Conservation (phyloP, 2,797 vertebrate genomes). For the Malurus splendens region DNA sequence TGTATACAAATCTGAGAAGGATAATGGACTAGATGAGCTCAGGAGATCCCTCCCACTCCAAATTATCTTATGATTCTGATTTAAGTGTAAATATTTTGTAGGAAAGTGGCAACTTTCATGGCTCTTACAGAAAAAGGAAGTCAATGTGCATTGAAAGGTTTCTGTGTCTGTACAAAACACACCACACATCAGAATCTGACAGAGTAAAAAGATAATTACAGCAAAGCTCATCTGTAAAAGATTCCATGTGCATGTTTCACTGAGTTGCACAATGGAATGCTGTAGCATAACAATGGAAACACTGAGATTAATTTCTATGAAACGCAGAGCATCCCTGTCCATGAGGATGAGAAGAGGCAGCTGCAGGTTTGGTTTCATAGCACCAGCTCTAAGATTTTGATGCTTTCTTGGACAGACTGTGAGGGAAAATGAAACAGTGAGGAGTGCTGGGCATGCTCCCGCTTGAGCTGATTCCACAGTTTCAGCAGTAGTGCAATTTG, state of each 20-base stretch:
- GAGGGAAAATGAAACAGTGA: background rate
- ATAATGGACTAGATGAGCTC: background rate
- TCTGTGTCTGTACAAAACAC: conserved; percentile 22
- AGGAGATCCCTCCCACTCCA: background rate
- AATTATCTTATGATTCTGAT: background rate
- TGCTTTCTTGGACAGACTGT: background rate
- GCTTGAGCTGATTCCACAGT: background rate
- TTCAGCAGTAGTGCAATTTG: background rate
- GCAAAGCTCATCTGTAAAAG: conserved; percentile 58
- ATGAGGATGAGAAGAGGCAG: background rate
- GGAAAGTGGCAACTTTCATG: background rate
- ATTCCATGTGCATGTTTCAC: conserved; percentile 58
- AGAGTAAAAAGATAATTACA: conserved; percentile 19
- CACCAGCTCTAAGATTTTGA: background rate
- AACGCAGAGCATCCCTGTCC: conserved; percentile 23
- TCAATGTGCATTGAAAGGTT: background rate
- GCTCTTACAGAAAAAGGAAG: background rate
- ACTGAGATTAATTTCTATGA: conserved; percentile 54
- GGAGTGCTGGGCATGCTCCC: background rate
- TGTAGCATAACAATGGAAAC: conserved; percentile 38
- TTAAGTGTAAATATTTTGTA: background rate
- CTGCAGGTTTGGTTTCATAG: background rate
- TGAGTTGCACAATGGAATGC: conserved; percentile 51
- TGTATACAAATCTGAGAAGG: background rate
- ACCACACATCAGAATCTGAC: conserved; percentile 42